A percentile compares a stretch with the other conserved stretches of the same genome.
phyloP scores from a whole-genome alignment of 2,888 invertebrate genomes.

The Leucophora obtusa region DNA sequence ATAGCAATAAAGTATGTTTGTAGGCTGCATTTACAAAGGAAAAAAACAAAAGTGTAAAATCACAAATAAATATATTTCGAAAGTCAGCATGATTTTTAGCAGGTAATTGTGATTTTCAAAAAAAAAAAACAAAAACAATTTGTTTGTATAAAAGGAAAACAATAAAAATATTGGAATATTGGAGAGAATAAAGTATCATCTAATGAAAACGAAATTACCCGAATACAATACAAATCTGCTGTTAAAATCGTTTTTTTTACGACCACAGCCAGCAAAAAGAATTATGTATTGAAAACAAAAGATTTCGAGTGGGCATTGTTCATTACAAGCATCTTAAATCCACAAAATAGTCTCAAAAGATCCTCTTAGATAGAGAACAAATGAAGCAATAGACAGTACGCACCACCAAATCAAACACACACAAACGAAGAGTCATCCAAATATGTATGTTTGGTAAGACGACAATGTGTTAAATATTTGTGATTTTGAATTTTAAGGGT shows the following conservation, averaged over 20 bases:
- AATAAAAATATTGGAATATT: not conserved
- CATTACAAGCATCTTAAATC: constrained; percentile 57
- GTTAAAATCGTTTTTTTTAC: constrained; percentile 15
- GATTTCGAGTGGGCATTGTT: constrained; percentile 52
- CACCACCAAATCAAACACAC: not conserved
- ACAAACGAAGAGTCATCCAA: constrained; percentile 20
- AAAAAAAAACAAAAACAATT: constrained; percentile 12
- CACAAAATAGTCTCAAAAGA: constrained; percentile 67
- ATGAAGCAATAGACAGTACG: constrained; percentile 48
- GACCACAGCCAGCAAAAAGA: constrained; percentile 20
- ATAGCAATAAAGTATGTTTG: constrained; percentile 5
- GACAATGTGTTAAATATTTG: constrained; percentile 43
- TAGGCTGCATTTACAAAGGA: constrained; percentile 18
- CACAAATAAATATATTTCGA: constrained; percentile 58
- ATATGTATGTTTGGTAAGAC: not conserved
- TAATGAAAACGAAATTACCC: constrained; percentile 53
- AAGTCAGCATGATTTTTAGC: constrained; percentile 67
- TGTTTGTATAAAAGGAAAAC: not conserved
- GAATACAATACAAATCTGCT: constrained; percentile 3
- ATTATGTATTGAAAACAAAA: constrained; percentile 36
- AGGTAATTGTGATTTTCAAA: constrained; percentile 65
- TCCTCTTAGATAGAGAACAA: constrained; percentile 65
- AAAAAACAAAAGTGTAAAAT: constrained; percentile 50
- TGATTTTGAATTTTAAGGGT: not conserved
- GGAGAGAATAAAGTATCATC: not conserved